Percentiles rank a stretch among this genome's conserved stretches.
Evolutionary conservation across 2,113 vertebrate genomes (phyloP).

Genomic region (Syrrhaptes paradoxus): DNA sequence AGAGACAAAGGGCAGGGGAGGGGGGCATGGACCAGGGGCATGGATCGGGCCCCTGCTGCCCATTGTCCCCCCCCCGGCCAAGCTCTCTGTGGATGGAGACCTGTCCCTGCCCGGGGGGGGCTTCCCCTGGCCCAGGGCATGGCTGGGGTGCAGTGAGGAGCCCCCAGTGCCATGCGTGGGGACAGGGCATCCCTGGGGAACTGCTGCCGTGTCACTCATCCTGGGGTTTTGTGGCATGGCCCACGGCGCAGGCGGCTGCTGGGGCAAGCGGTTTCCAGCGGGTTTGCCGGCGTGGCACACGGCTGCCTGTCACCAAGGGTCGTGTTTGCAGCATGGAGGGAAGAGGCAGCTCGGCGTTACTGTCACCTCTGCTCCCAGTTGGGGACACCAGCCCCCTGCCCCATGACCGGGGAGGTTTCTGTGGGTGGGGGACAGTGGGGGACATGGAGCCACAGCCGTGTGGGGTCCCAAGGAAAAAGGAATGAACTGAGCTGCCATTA

Average conservation of each 20-base stretch:
- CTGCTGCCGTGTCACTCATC: no score
- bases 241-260: no score
- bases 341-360: background rate
- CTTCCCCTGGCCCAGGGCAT: no score
- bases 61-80: background rate
- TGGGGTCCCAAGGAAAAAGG: background rate
- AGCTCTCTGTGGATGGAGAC: no score
- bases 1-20: background rate
- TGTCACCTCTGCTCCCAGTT: background rate
- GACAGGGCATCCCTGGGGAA: no score
- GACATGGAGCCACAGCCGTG: background rate
- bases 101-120: no score
- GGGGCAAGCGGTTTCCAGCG: no score
- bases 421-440: background rate
- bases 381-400: background rate
- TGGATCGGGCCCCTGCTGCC: background rate
- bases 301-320: background rate
- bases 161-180: no score
- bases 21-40: no score
- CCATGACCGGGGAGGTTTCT: background rate
- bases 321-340: background rate
- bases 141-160: no score
- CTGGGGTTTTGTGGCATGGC: background rate
- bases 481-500: constrained; percentile 23
- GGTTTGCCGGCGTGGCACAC: background rate